Conservation (phyloP, 2,888 invertebrate species). For the Dryobotodes eremita region DNA sequence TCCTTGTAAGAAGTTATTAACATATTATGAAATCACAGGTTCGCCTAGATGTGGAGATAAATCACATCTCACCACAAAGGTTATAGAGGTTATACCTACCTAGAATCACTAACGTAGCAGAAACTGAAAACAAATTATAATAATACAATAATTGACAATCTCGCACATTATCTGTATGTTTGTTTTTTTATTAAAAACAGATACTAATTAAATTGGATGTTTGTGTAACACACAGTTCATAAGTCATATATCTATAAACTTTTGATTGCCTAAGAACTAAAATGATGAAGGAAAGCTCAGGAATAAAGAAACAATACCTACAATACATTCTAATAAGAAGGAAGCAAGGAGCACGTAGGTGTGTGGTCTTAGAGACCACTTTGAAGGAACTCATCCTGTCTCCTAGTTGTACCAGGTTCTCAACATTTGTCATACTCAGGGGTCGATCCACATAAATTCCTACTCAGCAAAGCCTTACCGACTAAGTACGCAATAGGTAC, state of each 20-base stretch:
- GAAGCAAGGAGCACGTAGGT: neutral
- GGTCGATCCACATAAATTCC: neutral
- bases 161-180: slow-evolving; percentile 20
- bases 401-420: neutral
- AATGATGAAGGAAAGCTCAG: neutral
- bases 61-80: neutral
- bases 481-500: neutral
- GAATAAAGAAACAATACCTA: too few species aligned
- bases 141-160: slow-evolving; percentile 17
- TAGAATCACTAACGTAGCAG: neutral
- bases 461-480: neutral
- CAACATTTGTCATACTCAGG: neutral
- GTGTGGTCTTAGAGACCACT: neutral
- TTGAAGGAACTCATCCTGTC: too few species aligned
- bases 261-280: neutral
- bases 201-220: slow-evolving; percentile 24
- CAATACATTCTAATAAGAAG: neutral
- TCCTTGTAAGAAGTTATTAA: neutral
- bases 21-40: neutral
- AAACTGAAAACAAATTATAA: slow-evolving; percentile 18
- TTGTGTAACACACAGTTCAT: neutral
- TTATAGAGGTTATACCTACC: too few species aligned
- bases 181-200: neutral
- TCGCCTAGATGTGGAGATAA: neutral
- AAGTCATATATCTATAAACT: neutral